A percentile compares a stretch with the other conserved stretches of the same genome.
These are phyloP conservation scores for Stomatorhinus ivindoensis DNA, from an alignment of 2,113 vertebrate genomes.

Conservation along the genomic window DNA sequence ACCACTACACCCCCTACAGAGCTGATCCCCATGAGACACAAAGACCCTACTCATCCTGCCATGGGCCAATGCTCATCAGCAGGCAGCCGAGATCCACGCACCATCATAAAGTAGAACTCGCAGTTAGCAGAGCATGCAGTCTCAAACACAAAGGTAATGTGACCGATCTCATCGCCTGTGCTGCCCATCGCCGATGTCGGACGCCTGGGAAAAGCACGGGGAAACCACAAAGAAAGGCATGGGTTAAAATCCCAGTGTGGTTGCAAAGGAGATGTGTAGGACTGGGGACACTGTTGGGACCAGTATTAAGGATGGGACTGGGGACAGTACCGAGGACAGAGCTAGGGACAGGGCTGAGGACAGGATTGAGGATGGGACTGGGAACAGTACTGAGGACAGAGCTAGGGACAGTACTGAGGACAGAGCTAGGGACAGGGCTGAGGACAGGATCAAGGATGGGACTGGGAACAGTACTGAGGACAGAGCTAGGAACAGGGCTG, in stretches of 20 bases:
- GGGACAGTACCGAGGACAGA: neutral
- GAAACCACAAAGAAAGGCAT: neutral
- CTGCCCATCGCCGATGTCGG: constrained; percentile 75
- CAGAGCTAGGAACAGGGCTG: neutral
- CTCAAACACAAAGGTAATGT: constrained; percentile 92
- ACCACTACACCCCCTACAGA: neutral
- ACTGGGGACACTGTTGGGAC: neutral
- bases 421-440: neutral
- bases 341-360: neutral
- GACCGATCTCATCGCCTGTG: constrained; percentile 73
- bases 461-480: neutral
- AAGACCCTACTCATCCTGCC: neutral
- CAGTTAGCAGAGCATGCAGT: constrained; percentile 82
- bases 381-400: neutral
- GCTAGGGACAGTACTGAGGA: neutral
- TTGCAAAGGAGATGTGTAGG: neutral
- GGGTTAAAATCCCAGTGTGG: neutral
- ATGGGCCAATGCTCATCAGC: neutral
- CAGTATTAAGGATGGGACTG: neutral
- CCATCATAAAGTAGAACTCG: constrained; percentile 94
- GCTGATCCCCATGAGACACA: neutral
- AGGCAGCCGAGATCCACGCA: constrained; percentile 50
- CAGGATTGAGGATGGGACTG: neutral
- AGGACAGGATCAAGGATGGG: neutral
- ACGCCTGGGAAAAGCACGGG: constrained; percentile 56